A percentile compares a stretch with the other conserved stretches of the same genome.
Conservation (phyloP, 2,888 invertebrate species). For the Lypha dubia region DNA sequence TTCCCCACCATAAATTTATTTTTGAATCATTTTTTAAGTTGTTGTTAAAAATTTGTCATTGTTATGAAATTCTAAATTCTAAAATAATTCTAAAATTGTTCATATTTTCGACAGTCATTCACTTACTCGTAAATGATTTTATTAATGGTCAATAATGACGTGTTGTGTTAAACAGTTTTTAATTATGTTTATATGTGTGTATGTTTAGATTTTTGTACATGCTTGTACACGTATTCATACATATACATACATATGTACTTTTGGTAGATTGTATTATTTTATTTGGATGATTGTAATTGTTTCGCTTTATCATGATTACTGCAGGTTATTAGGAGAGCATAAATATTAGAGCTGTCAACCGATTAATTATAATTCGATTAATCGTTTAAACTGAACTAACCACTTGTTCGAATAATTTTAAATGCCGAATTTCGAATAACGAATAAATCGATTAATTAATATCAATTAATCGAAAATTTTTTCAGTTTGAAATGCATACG, state of each 20-base stretch:
- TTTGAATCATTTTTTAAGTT: not conserved
- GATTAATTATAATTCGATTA: too few relatives aligned
- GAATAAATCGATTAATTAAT: too few relatives aligned
- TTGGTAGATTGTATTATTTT: not conserved
- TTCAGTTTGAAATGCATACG: too few relatives aligned
- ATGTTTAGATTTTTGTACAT: too few relatives aligned
- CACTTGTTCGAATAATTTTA: too few relatives aligned
- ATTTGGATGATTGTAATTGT: not conserved
- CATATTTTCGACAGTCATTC: not conserved
- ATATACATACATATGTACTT: too few relatives aligned
- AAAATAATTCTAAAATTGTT: not conserved
- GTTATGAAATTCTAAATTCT: not conserved
- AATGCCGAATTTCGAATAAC: too few relatives aligned
- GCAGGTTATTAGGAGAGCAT: not conserved
- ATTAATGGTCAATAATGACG: not conserved
- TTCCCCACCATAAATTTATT: not conserved
- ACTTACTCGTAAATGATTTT: not conserved
- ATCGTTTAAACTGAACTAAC: too few relatives aligned
- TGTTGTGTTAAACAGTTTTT: not conserved
- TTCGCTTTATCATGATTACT: not conserved
- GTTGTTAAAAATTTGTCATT: not conserved
- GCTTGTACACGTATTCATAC: too few relatives aligned
- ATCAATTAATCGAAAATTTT: too few relatives aligned
- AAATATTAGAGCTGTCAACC: not conserved
- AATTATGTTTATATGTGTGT: too few relatives aligned